Percentiles rank a stretch among this genome's conserved stretches.
Evolutionary conservation across 1,140 invertebrate genomes (phyloP).

Genomic region (Aphaenogaster ashmeadi): DNA sequence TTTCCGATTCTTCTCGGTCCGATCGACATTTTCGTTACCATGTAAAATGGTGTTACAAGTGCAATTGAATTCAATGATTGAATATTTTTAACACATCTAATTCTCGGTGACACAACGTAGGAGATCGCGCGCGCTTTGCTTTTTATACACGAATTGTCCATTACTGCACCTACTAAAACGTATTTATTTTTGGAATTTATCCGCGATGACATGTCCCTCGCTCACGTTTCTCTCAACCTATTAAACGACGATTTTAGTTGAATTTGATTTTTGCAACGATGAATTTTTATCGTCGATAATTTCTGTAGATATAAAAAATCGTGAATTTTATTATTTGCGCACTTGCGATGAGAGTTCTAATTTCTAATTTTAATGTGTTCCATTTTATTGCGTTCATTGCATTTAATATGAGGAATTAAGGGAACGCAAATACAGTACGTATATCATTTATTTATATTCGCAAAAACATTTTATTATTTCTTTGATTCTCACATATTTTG

Average conservation of each 20-base stretch:
- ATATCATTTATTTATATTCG: background rate
- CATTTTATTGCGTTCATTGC: background rate
- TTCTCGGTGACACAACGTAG: background rate
- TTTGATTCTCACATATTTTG: background rate
- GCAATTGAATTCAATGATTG: constrained; percentile 3
- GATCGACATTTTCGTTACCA: background rate
- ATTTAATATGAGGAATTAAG: background rate
- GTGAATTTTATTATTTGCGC: background rate
- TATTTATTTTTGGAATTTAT: constrained; percentile 48
- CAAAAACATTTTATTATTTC: background rate
- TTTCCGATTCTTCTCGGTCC: background rate
- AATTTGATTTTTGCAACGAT: constrained; percentile 36
- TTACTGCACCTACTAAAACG: background rate
- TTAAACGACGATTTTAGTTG: constrained; percentile 16
- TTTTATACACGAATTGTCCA: constrained; percentile 29
- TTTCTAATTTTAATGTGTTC: constrained; percentile 9
- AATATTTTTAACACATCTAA: constrained; percentile 27
- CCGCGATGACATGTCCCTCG: background rate
- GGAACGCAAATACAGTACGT: background rate
- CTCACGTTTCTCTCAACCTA: background rate
- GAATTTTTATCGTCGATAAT: constrained; percentile 18
- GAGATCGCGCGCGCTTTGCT: background rate
- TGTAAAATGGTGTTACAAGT: background rate
- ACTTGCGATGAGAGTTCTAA: too few relatives aligned
- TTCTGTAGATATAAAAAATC: background rate